Conservation (phyloP, 2,888 invertebrate genomes). For the Acanthosoma haemorrhoidale region DNA sequence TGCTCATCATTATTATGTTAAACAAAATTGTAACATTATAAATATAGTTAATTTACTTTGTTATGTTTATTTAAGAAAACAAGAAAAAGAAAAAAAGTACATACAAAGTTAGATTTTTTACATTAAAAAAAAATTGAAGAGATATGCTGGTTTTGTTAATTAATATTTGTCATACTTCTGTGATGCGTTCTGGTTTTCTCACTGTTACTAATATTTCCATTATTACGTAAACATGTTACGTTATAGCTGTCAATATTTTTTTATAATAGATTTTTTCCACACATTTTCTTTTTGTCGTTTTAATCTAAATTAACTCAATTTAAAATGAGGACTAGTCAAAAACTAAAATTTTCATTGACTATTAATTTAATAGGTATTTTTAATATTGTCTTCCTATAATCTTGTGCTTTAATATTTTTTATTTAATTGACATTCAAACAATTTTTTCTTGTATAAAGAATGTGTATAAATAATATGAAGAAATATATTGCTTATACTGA, state of each 20-base stretch:
- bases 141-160: too few species aligned
- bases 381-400: background rate
- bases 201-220: background rate
- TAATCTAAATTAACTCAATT: background rate
- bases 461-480: background rate
- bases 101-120: background rate
- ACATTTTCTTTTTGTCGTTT: background rate
- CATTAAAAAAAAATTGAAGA: too few species aligned
- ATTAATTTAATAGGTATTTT: background rate
- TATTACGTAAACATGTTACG: background rate
- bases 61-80: conserved; percentile 11
- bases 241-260: background rate
- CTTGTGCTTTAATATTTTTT: background rate
- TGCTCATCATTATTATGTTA: background rate
- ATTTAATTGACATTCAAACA: background rate
- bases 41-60: conserved; percentile 16
- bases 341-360: background rate
- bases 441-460: background rate
- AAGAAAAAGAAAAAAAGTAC: background rate
- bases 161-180: background rate
- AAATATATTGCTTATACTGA: background rate
- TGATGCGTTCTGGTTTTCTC: background rate
- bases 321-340: background rate
- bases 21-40: conserved; percentile 4
- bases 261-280: background rate